phyloP scores from a whole-genome alignment of 1,140 invertebrate genomes.

The Drosophila insularis region DNA sequence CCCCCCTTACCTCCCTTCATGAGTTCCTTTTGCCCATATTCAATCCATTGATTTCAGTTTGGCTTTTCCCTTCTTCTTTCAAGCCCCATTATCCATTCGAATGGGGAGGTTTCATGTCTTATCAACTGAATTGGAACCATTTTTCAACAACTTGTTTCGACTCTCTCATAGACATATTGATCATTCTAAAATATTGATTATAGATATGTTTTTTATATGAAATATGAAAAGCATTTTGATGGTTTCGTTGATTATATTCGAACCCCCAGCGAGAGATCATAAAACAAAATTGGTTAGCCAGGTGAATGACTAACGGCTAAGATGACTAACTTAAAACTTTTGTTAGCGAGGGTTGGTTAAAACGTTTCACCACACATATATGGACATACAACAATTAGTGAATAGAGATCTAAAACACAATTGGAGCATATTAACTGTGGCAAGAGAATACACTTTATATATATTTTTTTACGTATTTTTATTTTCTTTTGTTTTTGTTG shows the following conservation, averaged over 20 bases:
- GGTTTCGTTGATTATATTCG: neutral
- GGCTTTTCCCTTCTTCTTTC: neutral
- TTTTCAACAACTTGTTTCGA: conserved; percentile 1
- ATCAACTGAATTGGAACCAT: neutral
- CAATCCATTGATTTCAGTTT: neutral
- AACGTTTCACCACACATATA: conserved; percentile 3
- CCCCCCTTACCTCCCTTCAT: neutral
- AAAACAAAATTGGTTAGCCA: conserved; percentile 17
- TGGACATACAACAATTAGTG: conserved; percentile 17
- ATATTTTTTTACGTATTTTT: neutral
- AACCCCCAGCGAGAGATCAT: conserved; percentile 19
- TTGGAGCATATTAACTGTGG: conserved; percentile 50
- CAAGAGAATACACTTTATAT: conserved; percentile 29
- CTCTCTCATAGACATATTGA: neutral
- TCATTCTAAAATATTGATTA: conserved; percentile 4
- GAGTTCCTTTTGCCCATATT: neutral
- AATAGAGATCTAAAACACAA: conserved; percentile 35
- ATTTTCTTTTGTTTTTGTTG: conserved; percentile 22
- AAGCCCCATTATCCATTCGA: neutral
- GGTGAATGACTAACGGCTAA: conserved; percentile 44
- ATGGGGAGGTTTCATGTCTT: neutral
- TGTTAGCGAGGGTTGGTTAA: conserved; percentile 24
- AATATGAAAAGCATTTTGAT: conserved; percentile 4
- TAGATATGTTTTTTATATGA: neutral
- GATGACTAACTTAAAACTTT: conserved; percentile 37